Evolutionary conservation across 2,113 vertebrate genomes (phyloP).

Genomic region (Phylloscopus trochilus): DNA sequence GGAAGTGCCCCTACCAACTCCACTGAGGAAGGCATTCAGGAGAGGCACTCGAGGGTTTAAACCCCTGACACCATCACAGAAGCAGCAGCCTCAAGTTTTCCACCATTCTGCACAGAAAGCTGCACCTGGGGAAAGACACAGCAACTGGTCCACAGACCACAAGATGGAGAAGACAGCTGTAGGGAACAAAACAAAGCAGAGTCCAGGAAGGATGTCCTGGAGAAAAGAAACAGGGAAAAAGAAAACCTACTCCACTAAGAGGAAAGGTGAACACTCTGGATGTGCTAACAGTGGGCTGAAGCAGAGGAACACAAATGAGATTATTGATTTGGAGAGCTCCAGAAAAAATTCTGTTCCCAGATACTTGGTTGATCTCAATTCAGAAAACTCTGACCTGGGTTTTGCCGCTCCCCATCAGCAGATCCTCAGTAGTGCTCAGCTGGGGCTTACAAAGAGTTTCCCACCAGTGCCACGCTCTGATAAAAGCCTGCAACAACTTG

Average conservation of each 20-base stretch:
- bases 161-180: not conserved
- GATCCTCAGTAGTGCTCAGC: not conserved
- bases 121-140: not conserved
- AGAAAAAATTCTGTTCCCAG: not conserved
- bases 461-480: not conserved
- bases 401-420: not conserved
- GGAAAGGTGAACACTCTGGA: not conserved
- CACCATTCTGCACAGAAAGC: not conserved
- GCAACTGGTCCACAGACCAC: not conserved
- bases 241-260: not conserved
- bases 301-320: not conserved
- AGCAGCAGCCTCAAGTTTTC: not conserved
- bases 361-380: not conserved
- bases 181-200: slow-evolving; percentile 1
- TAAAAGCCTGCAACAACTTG: not conserved
- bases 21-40: slow-evolving; percentile 9
- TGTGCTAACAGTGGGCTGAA: not conserved
- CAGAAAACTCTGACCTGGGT: not conserved
- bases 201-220: not conserved
- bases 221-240: not conserved
- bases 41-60: not conserved
- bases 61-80: not conserved
- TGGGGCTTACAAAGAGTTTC: not conserved
- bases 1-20: not conserved
- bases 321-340: not conserved